phyloP scores from a whole-genome alignment of 1,140 invertebrate species.

The Diabrotica virgifera region DNA sequence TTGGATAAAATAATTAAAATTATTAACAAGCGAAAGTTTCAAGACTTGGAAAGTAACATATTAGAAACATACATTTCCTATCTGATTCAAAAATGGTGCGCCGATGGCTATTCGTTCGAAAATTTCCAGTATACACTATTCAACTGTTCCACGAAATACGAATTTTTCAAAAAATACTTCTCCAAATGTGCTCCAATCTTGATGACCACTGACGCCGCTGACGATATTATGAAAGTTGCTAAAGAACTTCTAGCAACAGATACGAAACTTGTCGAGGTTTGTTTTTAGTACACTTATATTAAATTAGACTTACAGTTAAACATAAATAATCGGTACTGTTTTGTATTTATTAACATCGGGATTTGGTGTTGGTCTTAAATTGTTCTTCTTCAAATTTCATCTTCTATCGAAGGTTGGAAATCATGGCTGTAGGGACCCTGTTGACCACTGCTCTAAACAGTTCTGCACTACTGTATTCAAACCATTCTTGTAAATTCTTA shows the following conservation, averaged over 20 bases:
- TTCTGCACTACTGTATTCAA: no score
- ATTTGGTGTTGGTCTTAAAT: no score
- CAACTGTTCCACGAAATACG: conserved; percentile 37
- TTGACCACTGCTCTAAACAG: no score
- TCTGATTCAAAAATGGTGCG: conserved; percentile 39
- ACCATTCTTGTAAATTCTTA: no score
- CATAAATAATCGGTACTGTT: no score
- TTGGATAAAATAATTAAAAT: conserved; percentile 42
- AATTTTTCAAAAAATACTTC: conserved; percentile 50
- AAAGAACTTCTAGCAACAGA: conserved; percentile 39
- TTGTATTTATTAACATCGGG: no score
- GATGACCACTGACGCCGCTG: conserved; percentile 37
- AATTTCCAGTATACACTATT: conserved; percentile 46
- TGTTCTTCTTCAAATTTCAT: no score
- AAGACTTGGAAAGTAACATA: conserved; percentile 34
- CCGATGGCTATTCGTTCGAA: conserved; percentile 24
- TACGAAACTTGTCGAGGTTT: conserved; percentile 42
- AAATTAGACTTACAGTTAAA: no score
- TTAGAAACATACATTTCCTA: conserved; percentile 48
- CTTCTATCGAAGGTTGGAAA: no score
- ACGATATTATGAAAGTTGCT: conserved; percentile 29
- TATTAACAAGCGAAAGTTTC: conserved; percentile 30
- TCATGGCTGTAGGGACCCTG: no score
- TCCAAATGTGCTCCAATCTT: conserved; percentile 46
- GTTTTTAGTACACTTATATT: no score